Evolutionary conservation across 2,113 vertebrate species (phyloP).

Genomic region (Dasyurus viverrinus): DNA sequence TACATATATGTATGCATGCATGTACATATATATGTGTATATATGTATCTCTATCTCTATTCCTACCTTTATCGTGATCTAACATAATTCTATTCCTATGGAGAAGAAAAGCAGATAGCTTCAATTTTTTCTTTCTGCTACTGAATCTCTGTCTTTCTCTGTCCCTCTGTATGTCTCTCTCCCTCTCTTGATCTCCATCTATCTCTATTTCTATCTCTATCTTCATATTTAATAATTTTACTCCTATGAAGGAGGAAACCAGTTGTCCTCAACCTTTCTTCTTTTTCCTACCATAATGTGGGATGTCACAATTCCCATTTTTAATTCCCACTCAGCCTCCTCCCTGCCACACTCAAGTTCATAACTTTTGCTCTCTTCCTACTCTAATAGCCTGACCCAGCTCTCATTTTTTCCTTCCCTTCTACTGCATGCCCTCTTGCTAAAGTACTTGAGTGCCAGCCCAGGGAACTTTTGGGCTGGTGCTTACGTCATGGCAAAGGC

Average conservation of each 20-base stretch:
- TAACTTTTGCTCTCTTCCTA: neutral
- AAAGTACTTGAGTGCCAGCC: neutral
- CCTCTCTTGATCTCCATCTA: neutral
- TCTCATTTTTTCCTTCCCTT: neutral
- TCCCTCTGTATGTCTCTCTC: neutral
- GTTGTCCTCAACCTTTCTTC: neutral
- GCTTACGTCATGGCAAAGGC: neutral
- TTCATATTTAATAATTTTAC: neutral
- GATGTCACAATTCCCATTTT: neutral
- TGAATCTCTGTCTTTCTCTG: neutral
- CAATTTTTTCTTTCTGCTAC: neutral
- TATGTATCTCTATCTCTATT: neutral
- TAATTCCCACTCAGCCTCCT: neutral
- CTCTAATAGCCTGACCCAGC: neutral
- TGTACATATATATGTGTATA: too few species aligned
- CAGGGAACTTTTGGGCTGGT: neutral
- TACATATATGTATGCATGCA: too few species aligned
- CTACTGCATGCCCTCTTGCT: neutral
- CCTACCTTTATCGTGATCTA: too few species aligned
- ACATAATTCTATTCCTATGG: neutral
- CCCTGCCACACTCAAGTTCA: neutral
- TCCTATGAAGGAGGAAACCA: neutral
- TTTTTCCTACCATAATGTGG: conserved; percentile 1
- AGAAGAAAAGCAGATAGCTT: neutral
- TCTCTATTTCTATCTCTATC: too few species aligned